Evolutionary conservation across 2,113 vertebrate genomes (phyloP).

Genomic region (Podiceps cristatus): DNA sequence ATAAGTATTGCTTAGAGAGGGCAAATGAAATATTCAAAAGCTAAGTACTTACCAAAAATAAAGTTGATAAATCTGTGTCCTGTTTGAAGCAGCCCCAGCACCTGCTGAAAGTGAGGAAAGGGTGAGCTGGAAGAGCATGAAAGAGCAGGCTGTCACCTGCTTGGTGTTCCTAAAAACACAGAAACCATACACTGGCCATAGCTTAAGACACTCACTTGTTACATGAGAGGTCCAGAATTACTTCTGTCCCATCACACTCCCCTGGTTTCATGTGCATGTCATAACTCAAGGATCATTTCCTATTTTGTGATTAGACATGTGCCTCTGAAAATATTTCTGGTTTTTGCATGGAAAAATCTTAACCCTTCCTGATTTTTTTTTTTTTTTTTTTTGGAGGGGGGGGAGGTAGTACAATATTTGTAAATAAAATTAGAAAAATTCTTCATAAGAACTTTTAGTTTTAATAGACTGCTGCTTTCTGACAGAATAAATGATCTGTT

Average conservation of each 20-base stretch:
- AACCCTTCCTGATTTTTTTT: neutral
- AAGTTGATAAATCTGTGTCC: neutral
- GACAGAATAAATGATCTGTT: neutral
- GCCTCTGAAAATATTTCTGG: neutral
- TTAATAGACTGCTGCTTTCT: neutral
- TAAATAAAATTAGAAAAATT: neutral
- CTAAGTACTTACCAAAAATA: neutral
- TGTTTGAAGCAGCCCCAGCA: neutral
- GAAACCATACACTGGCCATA: neutral
- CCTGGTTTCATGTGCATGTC: neutral
- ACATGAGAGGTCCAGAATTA: neutral
- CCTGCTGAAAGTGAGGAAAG: neutral
- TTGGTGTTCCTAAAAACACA: accelerated
- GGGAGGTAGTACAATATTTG: neutral
- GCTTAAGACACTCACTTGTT: neutral
- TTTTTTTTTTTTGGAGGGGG: too few species aligned
- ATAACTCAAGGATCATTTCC: neutral
- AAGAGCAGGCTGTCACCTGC: neutral
- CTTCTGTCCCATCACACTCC: neutral
- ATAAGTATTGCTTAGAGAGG: neutral
- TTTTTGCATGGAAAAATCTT: neutral
- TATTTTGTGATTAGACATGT: neutral
- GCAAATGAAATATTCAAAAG: neutral
- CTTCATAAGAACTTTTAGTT: neutral
- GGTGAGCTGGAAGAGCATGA: neutral